phyloP scores from a whole-genome alignment of 2,797 vertebrate species.

The Sibirionetta formosa region DNA sequence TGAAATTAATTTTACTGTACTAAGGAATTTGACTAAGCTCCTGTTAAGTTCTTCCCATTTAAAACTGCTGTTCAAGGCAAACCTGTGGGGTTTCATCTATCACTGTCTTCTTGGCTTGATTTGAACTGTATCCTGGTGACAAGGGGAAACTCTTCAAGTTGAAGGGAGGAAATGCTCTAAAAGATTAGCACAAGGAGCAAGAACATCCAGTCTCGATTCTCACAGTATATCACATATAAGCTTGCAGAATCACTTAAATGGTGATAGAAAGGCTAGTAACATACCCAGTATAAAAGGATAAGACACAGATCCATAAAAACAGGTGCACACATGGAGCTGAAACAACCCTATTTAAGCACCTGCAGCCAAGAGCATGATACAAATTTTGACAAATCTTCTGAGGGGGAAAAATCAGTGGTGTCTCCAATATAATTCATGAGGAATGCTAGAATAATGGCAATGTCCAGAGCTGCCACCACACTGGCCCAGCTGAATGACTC shows the following conservation, averaged over 20 bases:
- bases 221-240: neutral
- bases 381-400: neutral
- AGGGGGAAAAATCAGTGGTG: accelerated
- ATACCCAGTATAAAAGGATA: neutral
- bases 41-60: constrained; percentile 20
- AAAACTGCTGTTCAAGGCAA: constrained; percentile 12
- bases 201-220: neutral
- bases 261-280: neutral
- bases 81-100: constrained; percentile 8
- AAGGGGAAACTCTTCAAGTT: neutral
- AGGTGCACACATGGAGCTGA: neutral
- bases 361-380: neutral
- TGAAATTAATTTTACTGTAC: constrained; percentile 67
- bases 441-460: neutral
- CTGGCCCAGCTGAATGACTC: neutral
- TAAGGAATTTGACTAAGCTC: constrained; percentile 54
- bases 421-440: neutral
- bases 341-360: neutral
- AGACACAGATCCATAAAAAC: neutral
- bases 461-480: neutral
- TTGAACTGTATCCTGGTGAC: neutral
- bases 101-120: constrained; percentile 1
- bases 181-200: neutral
- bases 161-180: constrained; percentile 7
- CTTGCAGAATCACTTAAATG: neutral